Evolutionary conservation across 2,113 vertebrate genomes (phyloP).

Genomic region (Anas platyrhynchos): DNA sequence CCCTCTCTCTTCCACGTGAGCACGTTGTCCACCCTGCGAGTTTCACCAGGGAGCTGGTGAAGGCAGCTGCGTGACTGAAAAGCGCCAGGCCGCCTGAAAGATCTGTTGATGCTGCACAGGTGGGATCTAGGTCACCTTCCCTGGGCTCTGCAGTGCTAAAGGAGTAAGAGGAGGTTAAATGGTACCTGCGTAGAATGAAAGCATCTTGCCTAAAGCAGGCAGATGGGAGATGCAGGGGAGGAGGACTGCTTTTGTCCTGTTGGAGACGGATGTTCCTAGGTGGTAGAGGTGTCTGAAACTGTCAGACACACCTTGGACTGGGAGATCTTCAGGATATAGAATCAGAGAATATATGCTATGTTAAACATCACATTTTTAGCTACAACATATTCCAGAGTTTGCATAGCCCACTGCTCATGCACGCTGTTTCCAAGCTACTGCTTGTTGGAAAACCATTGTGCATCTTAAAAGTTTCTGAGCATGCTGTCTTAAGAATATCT

Average conservation of each 20-base stretch:
- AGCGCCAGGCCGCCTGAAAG: not conserved
- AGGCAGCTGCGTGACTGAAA: too few relatives aligned
- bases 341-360: rapidly evolving
- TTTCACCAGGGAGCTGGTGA: not conserved
- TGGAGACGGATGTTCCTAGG: not conserved
- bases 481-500: not conserved
- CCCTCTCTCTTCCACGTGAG: rapidly evolving
- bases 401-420: not conserved
- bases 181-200: not conserved
- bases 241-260: not conserved
- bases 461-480: not conserved
- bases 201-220: not conserved
- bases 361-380: not conserved
- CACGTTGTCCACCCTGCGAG: not conserved
- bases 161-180: not conserved
- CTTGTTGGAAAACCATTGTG: not conserved
- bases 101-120: not conserved
- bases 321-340: not conserved
- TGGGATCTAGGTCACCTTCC: not conserved
- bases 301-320: not conserved
- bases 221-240: rapidly evolving
- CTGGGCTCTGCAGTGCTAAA: not conserved
- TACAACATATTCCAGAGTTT: not conserved
- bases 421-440: not conserved
- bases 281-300: rapidly evolving